Evolutionary conservation across 2,888 invertebrate species (phyloP), one percentile per base, ranked within the genome.

Genomic region (Leptura quadrifasciata): DNA sequence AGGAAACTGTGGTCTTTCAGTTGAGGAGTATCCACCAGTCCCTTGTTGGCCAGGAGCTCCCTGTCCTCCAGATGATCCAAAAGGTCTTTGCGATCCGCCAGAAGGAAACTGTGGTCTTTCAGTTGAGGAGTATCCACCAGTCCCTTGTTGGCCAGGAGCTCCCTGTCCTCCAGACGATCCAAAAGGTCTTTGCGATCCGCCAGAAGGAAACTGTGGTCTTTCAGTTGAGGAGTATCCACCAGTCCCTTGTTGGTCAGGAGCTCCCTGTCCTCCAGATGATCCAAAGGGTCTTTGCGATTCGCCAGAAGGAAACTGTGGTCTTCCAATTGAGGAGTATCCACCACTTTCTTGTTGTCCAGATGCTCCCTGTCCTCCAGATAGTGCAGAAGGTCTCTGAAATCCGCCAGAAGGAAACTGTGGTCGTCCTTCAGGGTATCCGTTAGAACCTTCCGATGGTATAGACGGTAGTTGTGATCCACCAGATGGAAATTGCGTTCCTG

Each of bases 241-340:
- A n/a, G n/a, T n/a, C n/a, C n/a, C n/a, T n/a, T n/a, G n/a, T n/a
- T n/a, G n/a, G 5, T 17, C 31, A 31, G 17, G 54, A 54, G 3
- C 10, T 54, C 61, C 39, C 27, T 89, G 85, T 55, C 86, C 85
- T 58, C 87, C 10, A 1, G 35, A 10, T 39, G 35, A 10, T 39
- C 1, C 10, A n/a, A n/a, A n/a, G n/a, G n/a, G n/a, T n/a, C n/a
- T n/a, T n/a, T n/a, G n/a, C n/a, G n/a, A n/a, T n/a, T n/a, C n/a
- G n/a, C 24, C 24, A 24, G 24, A 3, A 24, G 24, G 24, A 24
- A 3, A 24, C 5, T 5, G 3, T 3, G 24, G 24, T 24, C 24
- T 24, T 24, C 5, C 24, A 24, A 5, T 24, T 24, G 24, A 3
- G 5, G 24, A 24, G 24, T 24, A 24, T 24, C 24, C 5, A 24